These are phyloP conservation scores for Acanthosepion lycidas DNA, from an alignment of 2,888 invertebrate species.

Conservation along the genomic window DNA sequence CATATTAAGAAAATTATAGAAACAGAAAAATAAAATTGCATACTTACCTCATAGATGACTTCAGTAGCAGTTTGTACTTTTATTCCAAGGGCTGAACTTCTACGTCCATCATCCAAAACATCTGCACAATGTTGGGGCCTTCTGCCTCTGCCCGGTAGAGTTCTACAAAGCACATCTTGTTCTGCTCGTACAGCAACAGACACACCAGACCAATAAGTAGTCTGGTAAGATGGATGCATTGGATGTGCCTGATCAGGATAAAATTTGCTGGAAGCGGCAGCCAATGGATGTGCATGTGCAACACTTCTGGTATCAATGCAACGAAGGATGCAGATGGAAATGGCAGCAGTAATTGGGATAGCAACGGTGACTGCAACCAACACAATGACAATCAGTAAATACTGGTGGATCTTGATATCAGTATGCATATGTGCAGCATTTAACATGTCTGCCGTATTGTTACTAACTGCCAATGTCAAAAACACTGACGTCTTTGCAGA, in stretches of 20 bases:
- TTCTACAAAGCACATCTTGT: conserved; percentile 33
- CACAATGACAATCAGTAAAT: conserved; percentile 33
- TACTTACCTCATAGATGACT: neutral
- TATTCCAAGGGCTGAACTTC: neutral
- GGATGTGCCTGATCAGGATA: neutral
- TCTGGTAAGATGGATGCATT: neutral
- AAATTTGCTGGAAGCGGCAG: neutral
- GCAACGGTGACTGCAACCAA: conserved; percentile 6
- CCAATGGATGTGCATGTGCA: conserved; percentile 33
- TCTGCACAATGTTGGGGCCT: conserved; percentile 22
- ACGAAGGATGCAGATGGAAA: conserved; percentile 23
- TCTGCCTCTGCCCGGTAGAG: conserved; percentile 1
- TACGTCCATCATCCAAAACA: neutral
- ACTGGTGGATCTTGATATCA: conserved; percentile 23
- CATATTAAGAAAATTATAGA: too few species aligned
- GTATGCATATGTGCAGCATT: neutral
- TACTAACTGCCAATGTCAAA: conserved; percentile 15
- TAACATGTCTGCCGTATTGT: neutral
- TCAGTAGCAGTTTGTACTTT: neutral
- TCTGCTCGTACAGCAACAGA: neutral
- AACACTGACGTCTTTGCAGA: conserved; percentile 33
- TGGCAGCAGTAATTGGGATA: conserved; percentile 10
- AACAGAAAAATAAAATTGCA: too few species aligned
- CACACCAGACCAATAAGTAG: neutral
- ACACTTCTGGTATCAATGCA: conserved; percentile 33